Percentiles rank a stretch among this genome's conserved stretches.
Conservation (phyloP, 2,113 vertebrate genomes). For the Vireo altiloquus region DNA sequence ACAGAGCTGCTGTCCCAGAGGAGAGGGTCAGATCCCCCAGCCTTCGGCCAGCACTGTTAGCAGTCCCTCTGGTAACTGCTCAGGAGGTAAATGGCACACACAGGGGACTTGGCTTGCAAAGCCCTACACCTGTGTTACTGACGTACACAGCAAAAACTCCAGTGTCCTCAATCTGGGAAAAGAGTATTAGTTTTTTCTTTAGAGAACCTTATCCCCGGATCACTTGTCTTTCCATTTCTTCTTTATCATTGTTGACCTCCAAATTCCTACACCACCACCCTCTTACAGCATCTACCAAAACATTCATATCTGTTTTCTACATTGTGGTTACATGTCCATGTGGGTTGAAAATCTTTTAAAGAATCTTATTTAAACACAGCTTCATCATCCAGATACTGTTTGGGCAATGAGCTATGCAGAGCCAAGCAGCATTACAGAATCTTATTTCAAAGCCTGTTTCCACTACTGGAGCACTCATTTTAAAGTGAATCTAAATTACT, state of each 20-base stretch:
- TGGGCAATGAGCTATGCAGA: neutral
- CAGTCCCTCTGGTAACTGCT: neutral
- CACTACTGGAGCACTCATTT: neutral
- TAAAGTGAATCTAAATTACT: neutral
- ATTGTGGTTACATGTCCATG: neutral
- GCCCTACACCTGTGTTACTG: neutral
- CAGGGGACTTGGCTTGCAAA: neutral
- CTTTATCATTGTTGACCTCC: neutral
- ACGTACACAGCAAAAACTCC: neutral
- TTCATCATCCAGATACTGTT: neutral
- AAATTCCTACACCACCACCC: neutral
- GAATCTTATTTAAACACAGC: slow-evolving; percentile 22
- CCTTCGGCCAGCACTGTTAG: neutral
- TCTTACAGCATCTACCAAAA: neutral
- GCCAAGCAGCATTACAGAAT: neutral
- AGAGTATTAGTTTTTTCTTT: neutral
- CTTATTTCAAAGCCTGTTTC: neutral
- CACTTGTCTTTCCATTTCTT: neutral
- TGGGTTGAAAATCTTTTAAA: neutral
- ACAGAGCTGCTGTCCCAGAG: neutral
- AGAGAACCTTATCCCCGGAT: neutral
- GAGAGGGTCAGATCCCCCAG: neutral
- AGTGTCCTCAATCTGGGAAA: neutral
- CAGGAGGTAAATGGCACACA: neutral
- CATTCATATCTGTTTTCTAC: neutral